Evolutionary conservation across 2,888 invertebrate genomes (phyloP), one percentile per base, ranked within the genome.

Genomic region (Epirrhoe tristata): DNA sequence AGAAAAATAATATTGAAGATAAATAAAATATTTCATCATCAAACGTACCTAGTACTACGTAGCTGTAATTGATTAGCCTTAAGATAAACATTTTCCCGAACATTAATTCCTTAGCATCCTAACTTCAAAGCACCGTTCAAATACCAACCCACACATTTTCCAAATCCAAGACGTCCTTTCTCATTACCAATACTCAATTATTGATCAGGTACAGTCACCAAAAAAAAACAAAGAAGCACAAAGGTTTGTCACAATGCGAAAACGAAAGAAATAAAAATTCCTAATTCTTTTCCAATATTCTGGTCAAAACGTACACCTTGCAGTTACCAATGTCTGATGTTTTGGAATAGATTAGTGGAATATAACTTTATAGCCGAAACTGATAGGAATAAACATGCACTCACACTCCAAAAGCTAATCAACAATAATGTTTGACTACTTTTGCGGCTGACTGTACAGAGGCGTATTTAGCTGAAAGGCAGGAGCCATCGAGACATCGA

Each of bases 401-500:
- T n/a, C n/a, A n/a, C n/a, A n/a, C n/a, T n/a, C n/a, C n/a, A n/a
- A n/a, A n/a, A n/a, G n/a, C n/a, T n/a, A n/a, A n/a, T n/a, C n/a
- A n/a, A n/a, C n/a, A n/a, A n/a, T n/a, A n/a, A n/a, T n/a, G n/a
- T n/a, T n/a, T n/a, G n/a, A n/a, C n/a, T n/a, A n/a, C 6, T 16
- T 14, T 48, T 48, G 48, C 48, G 6, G 14, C 16, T 48, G 48
- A 48, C 16, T 48, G 81, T 83, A 82, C 79, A 83, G 57, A 80
- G 81, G 79, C 77, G 81, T 81, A 84, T 83, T 84, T 81, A 74
- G 64, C 77, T 75, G 81, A 80, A 85, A 83, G 79, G 78, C 72
- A 78, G 81, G 78, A 82, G 75, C 79, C 77, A 82, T 81, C 81
- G 81, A 83, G 85, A 85, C 82, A 83, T 82, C 78, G 81, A 85